Evolutionary conservation across 1,140 invertebrate genomes (phyloP), one percentile per base, ranked within the genome.

Genomic region (Rhynchophorus ferrugineus): DNA sequence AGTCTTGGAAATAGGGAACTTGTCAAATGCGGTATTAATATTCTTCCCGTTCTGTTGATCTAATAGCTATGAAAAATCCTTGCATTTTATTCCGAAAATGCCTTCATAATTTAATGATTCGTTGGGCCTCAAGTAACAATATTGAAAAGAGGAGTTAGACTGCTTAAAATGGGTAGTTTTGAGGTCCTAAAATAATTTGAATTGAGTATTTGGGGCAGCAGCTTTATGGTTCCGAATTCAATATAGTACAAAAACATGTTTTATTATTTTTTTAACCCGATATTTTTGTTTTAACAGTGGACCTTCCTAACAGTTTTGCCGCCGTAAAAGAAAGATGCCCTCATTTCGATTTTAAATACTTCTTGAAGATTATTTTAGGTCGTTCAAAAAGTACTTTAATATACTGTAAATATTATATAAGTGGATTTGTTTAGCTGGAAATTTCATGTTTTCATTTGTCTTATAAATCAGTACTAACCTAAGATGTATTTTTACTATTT

Each of bases 101-200:
- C n/a, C n/a, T n/a, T n/a, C n/a, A n/a, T n/a, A n/a, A n/a, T n/a
- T n/a, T n/a, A n/a, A n/a, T n/a, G n/a, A n/a, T n/a, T n/a, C n/a
- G n/a, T n/a, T n/a, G n/a, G 9, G 36, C 34, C 43, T 42, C 36
- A 37, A 39, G 33, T 46, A 20, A 39, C 11, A 47, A 42, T 24
- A 34, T 13, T 41, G 18, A 42, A n/a, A 57, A 61, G 58, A 63
- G 61, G 61, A 63, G 61, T 63, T 61, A 63, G 61, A 57, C 61
- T 63, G 59, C 61, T 63, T 63, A 20, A 54, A 46, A 38, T 8
- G 56, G 57, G 56, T 59, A 54, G 56, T 60, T 44, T 53, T 46
- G 38, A 49, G 38, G 46, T 43, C 49, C 43, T 55, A 44, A 36
- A 24, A 29, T 34, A 50, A 44, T 21, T 51, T 29, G 45, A 43